These are phyloP conservation scores for Ammodytes dubius DNA, from an alignment of 2,113 vertebrate genomes.

Conservation along the genomic window DNA sequence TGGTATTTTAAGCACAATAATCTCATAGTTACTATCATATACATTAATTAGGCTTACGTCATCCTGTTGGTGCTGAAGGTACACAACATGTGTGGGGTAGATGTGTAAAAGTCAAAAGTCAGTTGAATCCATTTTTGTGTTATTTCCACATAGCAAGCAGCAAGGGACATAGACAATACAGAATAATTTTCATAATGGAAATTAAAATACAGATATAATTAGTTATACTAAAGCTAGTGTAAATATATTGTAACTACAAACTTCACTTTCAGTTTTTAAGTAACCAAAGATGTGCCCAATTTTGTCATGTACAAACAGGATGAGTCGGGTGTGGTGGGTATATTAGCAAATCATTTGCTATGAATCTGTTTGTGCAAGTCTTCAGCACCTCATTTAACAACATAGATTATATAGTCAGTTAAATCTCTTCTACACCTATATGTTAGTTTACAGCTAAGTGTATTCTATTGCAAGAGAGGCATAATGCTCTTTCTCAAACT, in stretches of 20 bases:
- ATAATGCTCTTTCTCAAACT: background rate
- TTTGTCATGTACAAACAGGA: background rate
- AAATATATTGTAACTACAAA: background rate
- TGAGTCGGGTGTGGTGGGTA: background rate
- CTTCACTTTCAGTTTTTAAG: background rate
- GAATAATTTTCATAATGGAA: background rate
- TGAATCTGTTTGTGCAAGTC: background rate
- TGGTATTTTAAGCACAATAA: background rate
- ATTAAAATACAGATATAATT: background rate
- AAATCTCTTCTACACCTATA: background rate
- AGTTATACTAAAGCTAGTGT: background rate
- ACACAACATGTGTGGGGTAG: background rate
- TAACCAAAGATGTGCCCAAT: background rate
- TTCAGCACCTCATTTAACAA: background rate
- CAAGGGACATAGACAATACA: background rate
- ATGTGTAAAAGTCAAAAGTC: conserved; percentile 6
- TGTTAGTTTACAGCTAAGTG: background rate
- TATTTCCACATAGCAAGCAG: background rate
- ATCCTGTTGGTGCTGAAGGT: background rate
- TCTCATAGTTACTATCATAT: background rate
- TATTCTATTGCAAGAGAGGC: background rate
- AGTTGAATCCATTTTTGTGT: background rate
- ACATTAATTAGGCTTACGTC: background rate
- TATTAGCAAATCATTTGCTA: background rate
- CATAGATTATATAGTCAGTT: background rate